Percentiles rank a stretch among this genome's conserved stretches.
Conservation (phyloP, 2,888 invertebrate genomes). For the Tipula helvola region DNA sequence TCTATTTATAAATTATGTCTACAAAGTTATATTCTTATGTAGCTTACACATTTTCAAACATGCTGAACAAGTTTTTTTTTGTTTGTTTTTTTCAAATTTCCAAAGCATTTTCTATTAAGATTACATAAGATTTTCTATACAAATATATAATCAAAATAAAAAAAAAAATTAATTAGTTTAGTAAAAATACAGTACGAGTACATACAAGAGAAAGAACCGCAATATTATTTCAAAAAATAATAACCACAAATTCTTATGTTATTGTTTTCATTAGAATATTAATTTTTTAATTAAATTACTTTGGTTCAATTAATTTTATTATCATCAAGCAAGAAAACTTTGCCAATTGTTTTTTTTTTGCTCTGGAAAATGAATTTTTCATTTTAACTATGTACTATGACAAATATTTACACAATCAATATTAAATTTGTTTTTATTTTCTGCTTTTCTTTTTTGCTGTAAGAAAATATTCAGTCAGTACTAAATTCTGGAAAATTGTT, state of each 20-base stretch:
- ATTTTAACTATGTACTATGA: neutral
- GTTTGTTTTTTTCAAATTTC: no score
- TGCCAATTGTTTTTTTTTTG: neutral
- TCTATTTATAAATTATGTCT: no score
- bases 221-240: neutral
- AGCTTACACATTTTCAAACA: no score
- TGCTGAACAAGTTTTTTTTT: no score
- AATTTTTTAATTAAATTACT: neutral
- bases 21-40: no score
- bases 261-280: neutral
- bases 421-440: neutral
- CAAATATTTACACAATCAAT: neutral
- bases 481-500: neutral
- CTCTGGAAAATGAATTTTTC: neutral
- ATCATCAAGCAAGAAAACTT: neutral
- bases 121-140: no score
- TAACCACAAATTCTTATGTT: neutral
- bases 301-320: conserved; percentile 4
- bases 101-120: no score
- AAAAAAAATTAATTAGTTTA: neutral
- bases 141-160: neutral
- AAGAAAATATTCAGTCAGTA: neutral
- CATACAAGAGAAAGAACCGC: neutral
- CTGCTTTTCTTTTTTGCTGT: no score
- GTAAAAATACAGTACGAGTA: neutral